These are phyloP conservation scores for Zoanthus gigantus DNA, from an alignment of 92 coral and sea anemone genomes.

Conservation along the genomic window DNA sequence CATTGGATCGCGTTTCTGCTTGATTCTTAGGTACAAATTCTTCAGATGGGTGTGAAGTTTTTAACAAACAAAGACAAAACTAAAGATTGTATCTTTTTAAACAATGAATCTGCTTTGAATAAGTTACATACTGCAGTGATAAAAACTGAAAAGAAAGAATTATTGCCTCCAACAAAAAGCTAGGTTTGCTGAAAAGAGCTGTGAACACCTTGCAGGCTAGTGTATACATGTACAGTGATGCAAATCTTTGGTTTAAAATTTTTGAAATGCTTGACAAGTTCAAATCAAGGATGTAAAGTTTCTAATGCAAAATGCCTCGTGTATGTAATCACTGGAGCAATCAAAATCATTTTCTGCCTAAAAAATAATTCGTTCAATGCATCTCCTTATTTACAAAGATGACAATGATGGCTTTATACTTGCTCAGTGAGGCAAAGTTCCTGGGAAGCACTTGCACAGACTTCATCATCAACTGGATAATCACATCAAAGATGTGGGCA, in stretches of 20 bases:
- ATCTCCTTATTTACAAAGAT: background rate
- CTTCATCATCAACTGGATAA: slow-evolving; percentile 28
- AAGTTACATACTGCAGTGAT: background rate
- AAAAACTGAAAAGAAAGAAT: background rate
- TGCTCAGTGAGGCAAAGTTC: slow-evolving; percentile 37
- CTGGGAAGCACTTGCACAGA: slow-evolving; percentile 23
- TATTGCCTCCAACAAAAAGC: background rate
- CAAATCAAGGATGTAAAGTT: background rate
- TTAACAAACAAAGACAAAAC: slow-evolving; percentile 17
- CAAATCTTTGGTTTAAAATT: slow-evolving; percentile 7
- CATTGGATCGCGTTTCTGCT: slow-evolving; percentile 23
- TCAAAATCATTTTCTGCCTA: background rate
- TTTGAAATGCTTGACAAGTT: slow-evolving; percentile 18
- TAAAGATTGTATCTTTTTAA: slow-evolving; percentile 24
- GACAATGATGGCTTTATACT: slow-evolving; percentile 17
- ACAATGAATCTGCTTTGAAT: slow-evolving; percentile 25
- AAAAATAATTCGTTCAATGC: background rate
- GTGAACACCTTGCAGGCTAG: too few relatives aligned
- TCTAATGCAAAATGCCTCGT: slow-evolving; percentile 6
- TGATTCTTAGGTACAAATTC: slow-evolving; percentile 2
- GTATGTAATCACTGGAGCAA: slow-evolving; percentile 20
- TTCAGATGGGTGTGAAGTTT: slow-evolving; percentile 26
- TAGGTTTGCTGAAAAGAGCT: background rate
- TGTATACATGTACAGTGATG: background rate
- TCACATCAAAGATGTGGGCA: background rate